Evolutionary conservation across 1,140 invertebrate species (phyloP).

Genomic region (Cherax destructor): DNA sequence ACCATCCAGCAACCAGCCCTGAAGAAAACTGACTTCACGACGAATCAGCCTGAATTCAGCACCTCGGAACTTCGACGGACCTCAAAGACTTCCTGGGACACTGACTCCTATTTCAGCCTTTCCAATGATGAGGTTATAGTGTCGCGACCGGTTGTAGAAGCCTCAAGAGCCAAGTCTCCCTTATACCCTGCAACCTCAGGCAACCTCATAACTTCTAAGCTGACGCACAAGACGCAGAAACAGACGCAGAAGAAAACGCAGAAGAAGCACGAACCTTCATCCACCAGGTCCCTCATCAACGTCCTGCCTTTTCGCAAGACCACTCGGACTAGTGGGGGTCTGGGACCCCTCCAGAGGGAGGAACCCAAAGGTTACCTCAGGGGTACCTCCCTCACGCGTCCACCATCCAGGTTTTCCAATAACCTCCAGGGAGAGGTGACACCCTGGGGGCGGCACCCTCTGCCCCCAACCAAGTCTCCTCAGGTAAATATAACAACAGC

Average conservation of each 20-base stretch:
- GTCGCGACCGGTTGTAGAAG: slow-evolving; percentile 44
- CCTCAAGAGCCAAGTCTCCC: slow-evolving; percentile 16
- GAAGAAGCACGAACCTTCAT: background rate
- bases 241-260: background rate
- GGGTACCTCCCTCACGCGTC: background rate
- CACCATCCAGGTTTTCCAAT: background rate
- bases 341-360: background rate
- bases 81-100: background rate
- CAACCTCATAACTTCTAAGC: background rate
- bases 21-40: too few relatives aligned
- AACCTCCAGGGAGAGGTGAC: background rate
- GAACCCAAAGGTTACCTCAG: background rate
- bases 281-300: background rate
- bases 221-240: background rate
- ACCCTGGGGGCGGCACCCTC: slow-evolving; percentile 1
- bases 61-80: background rate
- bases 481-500: background rate
- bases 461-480: background rate
- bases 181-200: background rate
- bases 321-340: background rate
- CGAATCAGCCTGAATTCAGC: too few relatives aligned
- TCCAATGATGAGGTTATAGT: slow-evolving; percentile 45
- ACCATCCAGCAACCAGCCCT: too few relatives aligned
- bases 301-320: too few relatives aligned
- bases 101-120: background rate